These are phyloP conservation scores for Philonicus albiceps DNA, from an alignment of 2,888 invertebrate genomes.

Conservation along the genomic window DNA sequence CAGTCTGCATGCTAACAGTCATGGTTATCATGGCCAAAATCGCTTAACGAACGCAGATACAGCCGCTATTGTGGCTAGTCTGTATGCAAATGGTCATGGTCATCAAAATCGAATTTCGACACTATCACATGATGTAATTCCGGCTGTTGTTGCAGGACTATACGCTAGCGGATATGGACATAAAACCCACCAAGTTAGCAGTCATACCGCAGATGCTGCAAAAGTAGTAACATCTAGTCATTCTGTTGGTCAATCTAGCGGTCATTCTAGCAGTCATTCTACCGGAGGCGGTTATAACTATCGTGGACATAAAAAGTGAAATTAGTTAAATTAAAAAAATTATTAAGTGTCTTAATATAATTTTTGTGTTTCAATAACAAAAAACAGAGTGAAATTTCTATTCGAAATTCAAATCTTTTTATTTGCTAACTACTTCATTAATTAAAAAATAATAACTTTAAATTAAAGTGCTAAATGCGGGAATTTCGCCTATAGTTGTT, in stretches of 20 bases:
- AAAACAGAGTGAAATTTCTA: neutral
- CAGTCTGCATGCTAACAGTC: neutral
- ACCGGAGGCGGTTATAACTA: neutral
- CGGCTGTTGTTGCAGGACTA: neutral
- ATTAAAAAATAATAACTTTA: no score
- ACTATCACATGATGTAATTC: neutral
- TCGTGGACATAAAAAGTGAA: neutral
- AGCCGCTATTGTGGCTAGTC: conserved; percentile 4
- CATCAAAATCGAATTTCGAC: neutral
- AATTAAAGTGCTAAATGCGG: neutral
- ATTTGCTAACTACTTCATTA: neutral
- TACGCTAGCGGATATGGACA: neutral
- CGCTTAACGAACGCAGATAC: neutral
- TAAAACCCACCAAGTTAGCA: neutral
- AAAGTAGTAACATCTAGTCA: neutral
- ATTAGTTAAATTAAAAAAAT: neutral
- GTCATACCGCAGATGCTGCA: neutral
- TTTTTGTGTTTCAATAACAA: neutral
- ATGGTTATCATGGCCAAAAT: neutral
- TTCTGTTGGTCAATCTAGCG: no score
- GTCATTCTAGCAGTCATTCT: neutral
- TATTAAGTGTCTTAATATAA: neutral
- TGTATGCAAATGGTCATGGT: conserved; percentile 1
- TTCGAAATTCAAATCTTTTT: neutral
- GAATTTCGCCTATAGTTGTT: neutral